phyloP scores from a whole-genome alignment of 2,888 invertebrate species.

The Cataglyphis rosenhaueri region DNA sequence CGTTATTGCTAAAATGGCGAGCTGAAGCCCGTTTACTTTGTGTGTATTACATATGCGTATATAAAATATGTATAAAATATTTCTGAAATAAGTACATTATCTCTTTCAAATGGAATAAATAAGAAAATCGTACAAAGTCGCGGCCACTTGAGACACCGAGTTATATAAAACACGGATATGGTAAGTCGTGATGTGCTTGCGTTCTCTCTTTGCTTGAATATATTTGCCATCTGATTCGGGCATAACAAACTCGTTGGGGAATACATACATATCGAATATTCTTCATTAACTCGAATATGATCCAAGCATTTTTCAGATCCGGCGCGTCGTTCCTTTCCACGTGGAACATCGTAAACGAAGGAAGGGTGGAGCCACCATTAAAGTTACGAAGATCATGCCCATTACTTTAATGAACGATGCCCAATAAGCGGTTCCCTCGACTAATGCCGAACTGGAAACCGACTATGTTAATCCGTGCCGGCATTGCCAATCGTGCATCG shows the following conservation, averaged over 20 bases:
- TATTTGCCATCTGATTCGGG: background rate
- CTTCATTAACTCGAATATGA: constrained; percentile 48
- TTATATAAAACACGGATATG: background rate
- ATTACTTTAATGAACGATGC: constrained; percentile 62
- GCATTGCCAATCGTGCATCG: constrained; percentile 34
- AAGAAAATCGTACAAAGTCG: constrained; percentile 18
- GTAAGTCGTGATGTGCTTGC: background rate
- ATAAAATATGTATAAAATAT: background rate
- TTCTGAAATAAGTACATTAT: constrained; percentile 7
- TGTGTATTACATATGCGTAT: background rate
- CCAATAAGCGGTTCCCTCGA: constrained; percentile 6
- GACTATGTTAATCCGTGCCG: constrained; percentile 55
- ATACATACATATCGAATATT: constrained; percentile 28
- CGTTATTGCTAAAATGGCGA: background rate
- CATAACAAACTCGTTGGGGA: constrained; percentile 6
- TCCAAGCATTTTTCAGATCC: constrained; percentile 14
- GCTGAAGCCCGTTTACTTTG: background rate
- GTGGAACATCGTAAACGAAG: constrained; percentile 50
- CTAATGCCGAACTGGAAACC: constrained; percentile 52
- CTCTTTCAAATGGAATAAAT: background rate
- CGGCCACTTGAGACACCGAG: background rate
- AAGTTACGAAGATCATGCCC: constrained; percentile 48
- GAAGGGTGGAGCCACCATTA: constrained; percentile 52
- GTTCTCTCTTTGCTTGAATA: background rate
- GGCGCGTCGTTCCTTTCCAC: constrained; percentile 26